Evolutionary conservation across 2,797 vertebrate genomes (phyloP).

Genomic region (Enteromius treurensis): DNA sequence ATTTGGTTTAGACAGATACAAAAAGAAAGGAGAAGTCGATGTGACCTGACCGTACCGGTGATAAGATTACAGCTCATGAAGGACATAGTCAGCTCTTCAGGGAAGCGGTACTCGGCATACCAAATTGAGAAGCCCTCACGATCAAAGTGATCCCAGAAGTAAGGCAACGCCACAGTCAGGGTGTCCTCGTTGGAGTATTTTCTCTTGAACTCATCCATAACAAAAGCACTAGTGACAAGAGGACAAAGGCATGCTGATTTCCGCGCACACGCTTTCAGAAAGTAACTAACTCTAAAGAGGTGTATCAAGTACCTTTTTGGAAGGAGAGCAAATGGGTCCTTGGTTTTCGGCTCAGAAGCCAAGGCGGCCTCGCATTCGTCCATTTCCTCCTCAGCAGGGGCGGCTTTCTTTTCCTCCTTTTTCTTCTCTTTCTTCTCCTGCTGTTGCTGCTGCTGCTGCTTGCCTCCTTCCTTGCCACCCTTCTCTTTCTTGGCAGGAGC

Average conservation of each 20-base stretch:
- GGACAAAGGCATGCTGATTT: constrained; percentile 58
- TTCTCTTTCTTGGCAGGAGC: constrained; percentile 87
- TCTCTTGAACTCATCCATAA: constrained; percentile 94
- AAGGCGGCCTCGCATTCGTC: constrained; percentile 88
- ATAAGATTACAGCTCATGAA: constrained; percentile 98
- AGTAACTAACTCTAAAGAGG: neutral
- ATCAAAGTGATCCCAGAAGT: constrained; percentile 94
- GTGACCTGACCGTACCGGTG: constrained; percentile 75
- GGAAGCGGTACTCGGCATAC: constrained; percentile 87
- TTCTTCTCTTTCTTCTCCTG: constrained; percentile 88
- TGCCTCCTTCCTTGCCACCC: constrained; percentile 76
- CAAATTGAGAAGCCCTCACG: constrained; percentile 90
- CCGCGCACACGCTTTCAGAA: neutral
- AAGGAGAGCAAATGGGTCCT: constrained; percentile 90
- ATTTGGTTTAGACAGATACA: neutral
- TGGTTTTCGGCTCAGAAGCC: constrained; percentile 89
- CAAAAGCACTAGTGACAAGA: constrained; percentile 77
- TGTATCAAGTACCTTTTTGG: constrained; percentile 82
- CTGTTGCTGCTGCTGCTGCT: constrained; percentile 68
- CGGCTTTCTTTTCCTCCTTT: constrained; percentile 84
- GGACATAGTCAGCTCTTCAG: constrained; percentile 83
- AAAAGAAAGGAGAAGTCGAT: neutral
- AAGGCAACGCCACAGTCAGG: constrained; percentile 83
- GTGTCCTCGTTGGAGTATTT: constrained; percentile 97
- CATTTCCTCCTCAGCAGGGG: constrained; percentile 81